These are phyloP conservation scores for Octomys mimax DNA, from an alignment of 2,797 vertebrate species.

Conservation along the genomic window DNA sequence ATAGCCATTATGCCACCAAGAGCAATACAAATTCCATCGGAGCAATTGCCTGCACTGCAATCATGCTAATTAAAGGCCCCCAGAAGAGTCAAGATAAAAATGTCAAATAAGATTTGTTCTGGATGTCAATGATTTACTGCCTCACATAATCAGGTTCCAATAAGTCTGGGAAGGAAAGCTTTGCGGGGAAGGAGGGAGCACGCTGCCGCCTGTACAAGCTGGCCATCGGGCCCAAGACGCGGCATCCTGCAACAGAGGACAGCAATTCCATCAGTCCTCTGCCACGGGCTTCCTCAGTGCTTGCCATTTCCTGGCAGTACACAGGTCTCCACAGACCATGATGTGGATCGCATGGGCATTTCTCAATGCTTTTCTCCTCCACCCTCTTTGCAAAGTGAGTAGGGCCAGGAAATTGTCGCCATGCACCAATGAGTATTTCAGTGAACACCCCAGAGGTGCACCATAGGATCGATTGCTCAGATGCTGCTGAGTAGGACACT, in stretches of 20 bases:
- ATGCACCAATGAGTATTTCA: not conserved
- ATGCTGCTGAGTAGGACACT: not conserved
- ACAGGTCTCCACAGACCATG: not conserved
- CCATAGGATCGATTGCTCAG: not conserved
- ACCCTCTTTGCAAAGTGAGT: not conserved
- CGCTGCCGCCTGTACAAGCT: not conserved
- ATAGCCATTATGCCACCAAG: constrained; percentile 83
- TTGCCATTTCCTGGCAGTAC: not conserved
- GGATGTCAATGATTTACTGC: constrained; percentile 83
- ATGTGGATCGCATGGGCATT: not conserved
- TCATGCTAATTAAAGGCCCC: constrained; percentile 88
- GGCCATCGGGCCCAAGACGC: not conserved
- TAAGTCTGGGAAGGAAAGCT: constrained; percentile 66
- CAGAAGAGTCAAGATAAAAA: constrained; percentile 85
- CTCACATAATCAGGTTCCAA: constrained; percentile 80
- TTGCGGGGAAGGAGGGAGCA: not conserved
- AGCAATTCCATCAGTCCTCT: not conserved
- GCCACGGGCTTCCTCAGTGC: not conserved
- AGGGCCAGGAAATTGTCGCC: not conserved
- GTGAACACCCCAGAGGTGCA: not conserved
- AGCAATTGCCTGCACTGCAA: constrained; percentile 76
- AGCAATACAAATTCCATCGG: constrained; percentile 75
- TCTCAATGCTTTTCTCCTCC: not conserved
- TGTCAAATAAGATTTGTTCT: constrained; percentile 85
- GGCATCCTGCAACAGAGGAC: fast-evolving